Evolutionary conservation across 2,888 invertebrate species (phyloP).

Genomic region (Latheticus oryzae): DNA sequence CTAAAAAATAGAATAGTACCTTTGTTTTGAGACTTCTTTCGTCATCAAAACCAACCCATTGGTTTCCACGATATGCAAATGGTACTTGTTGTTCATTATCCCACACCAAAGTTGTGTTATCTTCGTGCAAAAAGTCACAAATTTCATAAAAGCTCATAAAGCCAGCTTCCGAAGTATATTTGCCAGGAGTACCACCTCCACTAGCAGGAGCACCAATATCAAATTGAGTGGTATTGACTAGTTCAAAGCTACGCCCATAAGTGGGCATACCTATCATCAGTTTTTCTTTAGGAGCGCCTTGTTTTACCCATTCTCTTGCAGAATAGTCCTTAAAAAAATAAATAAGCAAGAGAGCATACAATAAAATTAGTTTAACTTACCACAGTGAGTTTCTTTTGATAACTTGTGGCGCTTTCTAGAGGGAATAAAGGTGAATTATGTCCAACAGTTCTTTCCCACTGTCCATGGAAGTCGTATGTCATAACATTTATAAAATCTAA

Average conservation of each 20-base stretch:
- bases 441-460: conserved; percentile 93
- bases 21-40: conserved; percentile 91
- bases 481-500: conserved; percentile 94
- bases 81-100: conserved; percentile 96
- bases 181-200: conserved; percentile 87
- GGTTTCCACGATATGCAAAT: conserved; percentile 90
- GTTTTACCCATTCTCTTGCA: conserved; percentile 92
- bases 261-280: conserved; percentile 95
- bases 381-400: conserved; percentile 93
- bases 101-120: conserved; percentile 94
- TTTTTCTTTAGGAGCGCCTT: conserved; percentile 93
- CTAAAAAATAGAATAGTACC: conserved; percentile 67
- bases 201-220: conserved; percentile 93
- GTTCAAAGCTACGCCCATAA: conserved; percentile 91
- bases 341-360: conserved; percentile 7
- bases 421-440: conserved; percentile 93
- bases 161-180: conserved; percentile 92
- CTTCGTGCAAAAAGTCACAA: conserved; percentile 89
- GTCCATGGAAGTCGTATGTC: conserved; percentile 96
- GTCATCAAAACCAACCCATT: conserved; percentile 96
- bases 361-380: too few relatives aligned
- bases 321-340: conserved; percentile 80
- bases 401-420: conserved; percentile 87
- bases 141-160: conserved; percentile 97
- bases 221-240: conserved; percentile 87